Percentiles rank a stretch among this genome's conserved stretches.
These are phyloP conservation scores for Rhabdornis inornatus DNA, from an alignment of 2,113 vertebrate genomes.

Conservation along the genomic window DNA sequence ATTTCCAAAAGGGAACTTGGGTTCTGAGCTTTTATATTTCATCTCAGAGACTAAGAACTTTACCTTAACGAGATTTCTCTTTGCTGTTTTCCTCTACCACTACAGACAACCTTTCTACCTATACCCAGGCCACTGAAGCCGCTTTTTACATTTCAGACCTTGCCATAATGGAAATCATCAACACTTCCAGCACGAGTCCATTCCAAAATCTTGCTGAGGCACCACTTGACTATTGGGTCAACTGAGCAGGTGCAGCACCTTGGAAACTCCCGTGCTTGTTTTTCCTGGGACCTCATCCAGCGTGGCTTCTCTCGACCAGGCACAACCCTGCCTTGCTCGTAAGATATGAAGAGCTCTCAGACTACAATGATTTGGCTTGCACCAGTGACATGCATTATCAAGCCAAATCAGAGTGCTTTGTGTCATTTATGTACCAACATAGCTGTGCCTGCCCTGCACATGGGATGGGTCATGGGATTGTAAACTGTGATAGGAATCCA, in stretches of 20 bases:
- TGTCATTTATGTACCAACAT: neutral
- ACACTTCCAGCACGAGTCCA: fast-evolving
- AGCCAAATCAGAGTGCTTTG: neutral
- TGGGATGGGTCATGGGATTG: neutral
- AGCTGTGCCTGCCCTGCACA: neutral
- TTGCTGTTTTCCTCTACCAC: neutral
- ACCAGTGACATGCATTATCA: fast-evolving
- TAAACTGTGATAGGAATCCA: neutral
- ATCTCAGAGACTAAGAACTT: neutral
- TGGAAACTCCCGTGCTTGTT: neutral
- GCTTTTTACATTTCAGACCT: neutral
- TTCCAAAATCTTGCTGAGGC: neutral
- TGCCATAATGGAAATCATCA: neutral
- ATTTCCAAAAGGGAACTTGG: neutral
- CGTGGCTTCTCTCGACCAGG: neutral
- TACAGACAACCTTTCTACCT: neutral
- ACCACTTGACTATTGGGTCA: fast-evolving
- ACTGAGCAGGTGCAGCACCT: fast-evolving
- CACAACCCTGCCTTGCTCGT: neutral
- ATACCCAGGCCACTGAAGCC: neutral
- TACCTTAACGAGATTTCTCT: neutral
- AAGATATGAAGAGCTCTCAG: neutral
- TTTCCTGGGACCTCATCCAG: neutral
- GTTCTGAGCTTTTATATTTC: neutral
- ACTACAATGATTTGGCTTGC: neutral